phyloP scores from a whole-genome alignment of 2,797 vertebrate species.

The Pipistrellus nathusii region DNA sequence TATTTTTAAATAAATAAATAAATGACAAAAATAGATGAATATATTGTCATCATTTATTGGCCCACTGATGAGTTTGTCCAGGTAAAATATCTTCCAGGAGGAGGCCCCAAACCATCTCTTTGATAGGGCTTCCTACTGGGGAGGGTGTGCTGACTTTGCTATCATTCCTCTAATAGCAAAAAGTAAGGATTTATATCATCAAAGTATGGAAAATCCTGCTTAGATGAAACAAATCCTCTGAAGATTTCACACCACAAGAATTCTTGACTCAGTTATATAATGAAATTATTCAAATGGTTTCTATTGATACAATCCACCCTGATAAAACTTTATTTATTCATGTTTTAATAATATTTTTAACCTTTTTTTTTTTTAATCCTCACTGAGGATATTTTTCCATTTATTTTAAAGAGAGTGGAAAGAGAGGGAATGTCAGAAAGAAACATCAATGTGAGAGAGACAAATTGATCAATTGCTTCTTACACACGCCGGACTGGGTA shows the following conservation, averaged over 20 bases:
- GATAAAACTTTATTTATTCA: conserved; percentile 12
- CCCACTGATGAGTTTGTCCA: background rate
- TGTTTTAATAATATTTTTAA: conserved; percentile 36
- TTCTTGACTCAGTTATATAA: conserved; percentile 3
- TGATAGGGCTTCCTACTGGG: background rate
- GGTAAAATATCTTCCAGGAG: background rate
- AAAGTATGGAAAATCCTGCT: background rate
- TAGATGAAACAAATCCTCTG: background rate
- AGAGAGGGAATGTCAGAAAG: background rate
- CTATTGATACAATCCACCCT: background rate
- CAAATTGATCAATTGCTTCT: background rate
- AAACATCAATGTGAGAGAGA: background rate
- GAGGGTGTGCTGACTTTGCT: background rate
- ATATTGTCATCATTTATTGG: background rate
- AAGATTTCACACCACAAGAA: background rate
- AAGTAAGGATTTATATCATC: background rate
- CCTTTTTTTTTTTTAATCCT: background rate
- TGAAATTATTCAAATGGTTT: conserved; percentile 44
- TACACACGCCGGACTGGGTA: background rate
- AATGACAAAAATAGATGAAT: background rate
- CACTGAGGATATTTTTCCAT: background rate
- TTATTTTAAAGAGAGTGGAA: background rate
- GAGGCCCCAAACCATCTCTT: background rate
- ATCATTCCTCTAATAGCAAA: background rate
- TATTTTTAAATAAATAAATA: too few relatives aligned